A percentile compares a stretch with the other conserved stretches of the same genome.
Conservation (phyloP, 2,113 vertebrate genomes). For the Nettapus auritus region DNA sequence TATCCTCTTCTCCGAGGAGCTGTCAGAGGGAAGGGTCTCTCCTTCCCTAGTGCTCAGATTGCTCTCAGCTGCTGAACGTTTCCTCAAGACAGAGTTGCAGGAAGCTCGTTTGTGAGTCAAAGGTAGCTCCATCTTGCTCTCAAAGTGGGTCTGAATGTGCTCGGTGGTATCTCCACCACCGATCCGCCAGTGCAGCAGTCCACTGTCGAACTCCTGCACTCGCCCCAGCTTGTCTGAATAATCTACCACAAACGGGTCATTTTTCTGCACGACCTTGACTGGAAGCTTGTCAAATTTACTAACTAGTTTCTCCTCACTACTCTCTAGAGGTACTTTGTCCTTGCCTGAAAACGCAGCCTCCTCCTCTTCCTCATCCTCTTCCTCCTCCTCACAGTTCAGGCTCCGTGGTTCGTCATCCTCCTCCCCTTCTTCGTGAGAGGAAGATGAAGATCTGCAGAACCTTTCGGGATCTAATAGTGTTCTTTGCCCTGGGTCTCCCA, state of each 20-base stretch:
- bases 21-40: slow-evolving; percentile 72
- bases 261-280: slow-evolving; percentile 92
- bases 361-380: slow-evolving; percentile 82
- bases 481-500: slow-evolving; percentile 96
- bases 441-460: slow-evolving; percentile 82
- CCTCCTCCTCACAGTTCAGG: slow-evolving; percentile 75
- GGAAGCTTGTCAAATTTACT: slow-evolving; percentile 99
- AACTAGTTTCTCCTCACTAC: slow-evolving; percentile 83
- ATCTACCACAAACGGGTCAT: slow-evolving; percentile 89
- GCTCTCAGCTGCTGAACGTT: slow-evolving; percentile 74
- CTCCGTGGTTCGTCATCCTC: slow-evolving; percentile 76
- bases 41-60: slow-evolving; percentile 64
- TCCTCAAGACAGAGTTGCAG: slow-evolving; percentile 70
- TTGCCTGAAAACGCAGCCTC: slow-evolving; percentile 79
- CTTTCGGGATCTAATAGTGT: slow-evolving; percentile 90
- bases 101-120: slow-evolving; percentile 77
- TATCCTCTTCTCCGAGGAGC: slow-evolving; percentile 80
- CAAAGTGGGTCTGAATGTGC: slow-evolving; percentile 98
- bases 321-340: slow-evolving; percentile 75
- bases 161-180: slow-evolving; percentile 97
- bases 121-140: slow-evolving; percentile 86
- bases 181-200: slow-evolving; percentile 95
- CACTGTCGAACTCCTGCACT: slow-evolving; percentile 95
- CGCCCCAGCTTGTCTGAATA: slow-evolving; percentile 88
- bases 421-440: slow-evolving; percentile 74